Conservation (phyloP, 1,140 invertebrate species). For the Globodera ellingtonae region DNA sequence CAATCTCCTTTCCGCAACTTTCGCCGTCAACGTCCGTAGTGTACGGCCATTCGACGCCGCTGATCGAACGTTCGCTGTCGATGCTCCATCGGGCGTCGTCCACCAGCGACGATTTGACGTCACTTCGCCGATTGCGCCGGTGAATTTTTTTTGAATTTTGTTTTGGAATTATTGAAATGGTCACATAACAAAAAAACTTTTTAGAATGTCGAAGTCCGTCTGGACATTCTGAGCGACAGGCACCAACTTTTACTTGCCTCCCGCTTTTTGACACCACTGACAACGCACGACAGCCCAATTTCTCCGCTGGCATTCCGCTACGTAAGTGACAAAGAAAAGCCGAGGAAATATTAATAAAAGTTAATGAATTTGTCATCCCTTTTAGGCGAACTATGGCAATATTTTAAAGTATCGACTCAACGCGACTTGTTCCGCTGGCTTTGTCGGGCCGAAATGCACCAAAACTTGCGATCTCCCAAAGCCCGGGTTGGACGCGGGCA, state of each 20-base stretch:
- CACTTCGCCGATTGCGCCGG: neutral
- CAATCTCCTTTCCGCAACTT: neutral
- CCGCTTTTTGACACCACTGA: neutral
- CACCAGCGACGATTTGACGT: neutral
- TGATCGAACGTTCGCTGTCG: neutral
- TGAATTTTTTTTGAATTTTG: neutral
- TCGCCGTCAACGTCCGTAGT: neutral
- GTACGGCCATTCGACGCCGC: neutral
- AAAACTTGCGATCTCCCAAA: slow-evolving; percentile 5
- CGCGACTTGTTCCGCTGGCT: slow-evolving; percentile 6
- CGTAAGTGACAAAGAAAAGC: neutral
- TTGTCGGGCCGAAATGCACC: slow-evolving; percentile 8
- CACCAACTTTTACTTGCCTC: slow-evolving; percentile 23
- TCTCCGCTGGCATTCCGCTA: neutral
- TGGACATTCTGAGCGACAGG: neutral
- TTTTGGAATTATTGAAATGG: too few relatives aligned
- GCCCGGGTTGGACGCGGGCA: neutral
- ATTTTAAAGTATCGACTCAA: slow-evolving; percentile 10
- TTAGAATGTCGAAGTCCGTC: neutral
- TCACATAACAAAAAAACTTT: neutral
- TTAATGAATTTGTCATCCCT: neutral
- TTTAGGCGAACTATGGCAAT: slow-evolving; percentile 15
- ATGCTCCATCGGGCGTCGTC: neutral
- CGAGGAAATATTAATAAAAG: neutral
- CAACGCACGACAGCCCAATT: neutral